These are phyloP conservation scores for Gonioctena quinquepunctata DNA, from an alignment of 1,140 invertebrate genomes.

Conservation along the genomic window DNA sequence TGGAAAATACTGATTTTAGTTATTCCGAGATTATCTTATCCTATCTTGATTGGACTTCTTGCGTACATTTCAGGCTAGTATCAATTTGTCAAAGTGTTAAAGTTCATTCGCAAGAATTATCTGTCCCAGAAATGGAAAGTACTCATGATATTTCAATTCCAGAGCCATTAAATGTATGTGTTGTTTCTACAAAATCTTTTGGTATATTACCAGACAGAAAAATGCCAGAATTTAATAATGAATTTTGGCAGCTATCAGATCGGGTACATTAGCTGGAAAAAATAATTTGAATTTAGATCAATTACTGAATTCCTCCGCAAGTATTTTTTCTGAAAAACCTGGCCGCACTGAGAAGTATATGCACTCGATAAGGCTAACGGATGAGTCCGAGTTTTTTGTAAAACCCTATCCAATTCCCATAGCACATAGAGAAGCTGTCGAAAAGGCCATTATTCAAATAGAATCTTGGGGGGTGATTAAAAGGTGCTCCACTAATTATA, in stretches of 20 bases:
- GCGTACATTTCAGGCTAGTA: neutral
- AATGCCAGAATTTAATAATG: neutral
- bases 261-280: neutral
- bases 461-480: neutral
- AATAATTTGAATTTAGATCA: neutral
- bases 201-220: neutral
- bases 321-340: neutral
- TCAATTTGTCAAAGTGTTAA: neutral
- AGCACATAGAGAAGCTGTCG: neutral
- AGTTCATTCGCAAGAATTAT: too few relatives aligned
- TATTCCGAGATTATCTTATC: neutral
- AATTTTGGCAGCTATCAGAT: too few relatives aligned
- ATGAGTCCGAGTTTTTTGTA: neutral
- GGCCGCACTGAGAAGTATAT: neutral
- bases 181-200: neutral
- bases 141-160: neutral
- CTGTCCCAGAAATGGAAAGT: neutral
- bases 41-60: conserved; percentile 1
- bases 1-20: neutral
- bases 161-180: too few relatives aligned
- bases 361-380: neutral
- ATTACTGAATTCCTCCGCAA: neutral
- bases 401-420: neutral
- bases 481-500: neutral
- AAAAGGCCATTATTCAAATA: neutral